Evolutionary conservation across 2,888 invertebrate species (phyloP), one percentile per base, ranked within the genome.

Genomic region (Hemistola chrysoprasaria): DNA sequence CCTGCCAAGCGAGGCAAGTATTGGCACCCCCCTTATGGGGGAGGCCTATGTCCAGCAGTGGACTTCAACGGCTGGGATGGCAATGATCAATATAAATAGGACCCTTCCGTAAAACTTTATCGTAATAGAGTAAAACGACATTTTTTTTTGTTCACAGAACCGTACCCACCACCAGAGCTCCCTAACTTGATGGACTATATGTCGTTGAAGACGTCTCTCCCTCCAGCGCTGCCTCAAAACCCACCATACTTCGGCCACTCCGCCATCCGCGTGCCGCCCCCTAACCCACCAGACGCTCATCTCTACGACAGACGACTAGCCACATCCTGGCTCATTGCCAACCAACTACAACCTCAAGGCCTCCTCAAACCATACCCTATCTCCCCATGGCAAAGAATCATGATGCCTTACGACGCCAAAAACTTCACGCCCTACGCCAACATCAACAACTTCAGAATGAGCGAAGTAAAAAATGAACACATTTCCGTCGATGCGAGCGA

Each of bases 401-500:
- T 91, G 78, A 81, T 91, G 61, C 91, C 91, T 0, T 92, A 90
- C 59, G 80, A 84, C 36, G 64, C 73, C 10, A 78, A 80, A 59
- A 74, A 75, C 52, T 87, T 86, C 40, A 70, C 76, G 0, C 86
- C 89, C 0, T 87, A 88, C 55, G 76, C 80, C 1, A 80, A 64
- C 37, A 59, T 86, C 5, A 83, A 83, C 41, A 81, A 62, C 31
- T 65, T 86, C 1, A 70, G 79, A 70, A 82, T 82, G 21, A 77
- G 76, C 26, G 87, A 84, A 40, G 78, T 83, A 0, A 88, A 87
- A 55, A 82, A 85, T 0, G 87, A 91, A 76, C 78, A 90, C 56
- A 71, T 91, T 57, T 81, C 90, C 38, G 78, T 91, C 27, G 80
- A 91, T 88, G 82, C 90, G 0, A 92, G 92, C 43, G 92, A 92